Percentiles rank a stretch among this genome's conserved stretches.
These are phyloP conservation scores for Kryptolebias marmoratus DNA, from an alignment of 2,113 vertebrate genomes.

Conservation along the genomic window DNA sequence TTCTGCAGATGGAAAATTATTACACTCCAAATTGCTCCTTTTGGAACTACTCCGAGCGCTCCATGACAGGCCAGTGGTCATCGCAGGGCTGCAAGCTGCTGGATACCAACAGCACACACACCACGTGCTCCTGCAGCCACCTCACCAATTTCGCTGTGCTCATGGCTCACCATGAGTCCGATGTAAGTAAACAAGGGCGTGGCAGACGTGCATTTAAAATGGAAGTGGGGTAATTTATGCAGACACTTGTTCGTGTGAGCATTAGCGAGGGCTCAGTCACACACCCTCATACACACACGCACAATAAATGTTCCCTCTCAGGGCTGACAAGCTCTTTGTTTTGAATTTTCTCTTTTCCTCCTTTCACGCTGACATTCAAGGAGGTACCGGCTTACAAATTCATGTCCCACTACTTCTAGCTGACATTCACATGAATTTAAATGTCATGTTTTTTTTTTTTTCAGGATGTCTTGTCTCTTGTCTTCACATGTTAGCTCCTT, in stretches of 20 bases:
- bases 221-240: constrained; percentile 64
- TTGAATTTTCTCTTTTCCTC: constrained; percentile 65
- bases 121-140: constrained; percentile 94
- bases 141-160: constrained; percentile 95
- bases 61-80: constrained; percentile 94
- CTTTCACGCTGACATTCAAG: constrained; percentile 60
- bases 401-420: constrained; percentile 70
- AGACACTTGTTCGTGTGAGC: constrained; percentile 36
- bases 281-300: constrained; percentile 57
- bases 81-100: constrained; percentile 92
- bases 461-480: constrained; percentile 70
- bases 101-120: constrained; percentile 91
- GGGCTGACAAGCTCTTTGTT: constrained; percentile 73
- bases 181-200: constrained; percentile 75
- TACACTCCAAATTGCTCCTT: constrained; percentile 95
- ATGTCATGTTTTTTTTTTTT: constrained; percentile 67
- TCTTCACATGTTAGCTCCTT: constrained; percentile 74
- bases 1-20: constrained; percentile 86
- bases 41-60: constrained; percentile 95
- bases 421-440: constrained; percentile 79
- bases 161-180: constrained; percentile 89
- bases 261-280: constrained; percentile 47
- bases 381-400: constrained; percentile 71
- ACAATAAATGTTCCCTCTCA: constrained; percentile 66
- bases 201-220: constrained; percentile 34